Conservation (phyloP, 2,797 vertebrate species). For the Acridotheres tristis region DNA sequence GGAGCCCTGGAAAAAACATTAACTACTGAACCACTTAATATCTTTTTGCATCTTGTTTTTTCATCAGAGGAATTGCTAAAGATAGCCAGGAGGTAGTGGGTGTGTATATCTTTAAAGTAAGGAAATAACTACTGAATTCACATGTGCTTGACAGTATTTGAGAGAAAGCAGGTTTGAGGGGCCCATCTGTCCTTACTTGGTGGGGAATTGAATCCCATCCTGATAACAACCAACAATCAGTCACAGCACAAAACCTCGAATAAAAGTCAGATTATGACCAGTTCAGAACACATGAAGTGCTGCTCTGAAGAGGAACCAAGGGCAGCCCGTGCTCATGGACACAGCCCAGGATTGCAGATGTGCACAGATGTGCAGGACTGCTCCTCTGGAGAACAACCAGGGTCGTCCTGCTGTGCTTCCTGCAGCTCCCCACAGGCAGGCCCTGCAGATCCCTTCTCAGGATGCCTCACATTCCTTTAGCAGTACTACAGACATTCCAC, state of each 20-base stretch:
- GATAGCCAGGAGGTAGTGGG: slow-evolving; percentile 52
- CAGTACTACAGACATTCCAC: slow-evolving; percentile 59
- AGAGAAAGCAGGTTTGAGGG: slow-evolving; percentile 36
- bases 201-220: not conserved
- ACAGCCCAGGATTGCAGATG: not conserved
- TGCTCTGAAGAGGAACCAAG: not conserved
- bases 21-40: slow-evolving; percentile 55
- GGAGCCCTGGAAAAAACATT: slow-evolving; percentile 58
- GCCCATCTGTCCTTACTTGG: not conserved
- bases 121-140: slow-evolving; percentile 60
- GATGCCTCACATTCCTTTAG: slow-evolving; percentile 63
- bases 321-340: not conserved
- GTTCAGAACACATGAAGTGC: not conserved
- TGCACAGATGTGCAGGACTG: not conserved
- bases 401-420: not conserved
- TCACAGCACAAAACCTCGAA: not conserved
- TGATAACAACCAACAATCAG: not conserved
- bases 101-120: slow-evolving; percentile 27
- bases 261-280: not conserved
- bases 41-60: slow-evolving; percentile 61
- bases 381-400: not conserved
- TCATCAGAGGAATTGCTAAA: slow-evolving; percentile 46
- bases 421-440: not conserved
- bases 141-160: not conserved
- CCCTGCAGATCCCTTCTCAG: slow-evolving; percentile 37